phyloP scores from a whole-genome alignment of 2,888 invertebrate genomes.

The Caenorhabditis imperialis region DNA sequence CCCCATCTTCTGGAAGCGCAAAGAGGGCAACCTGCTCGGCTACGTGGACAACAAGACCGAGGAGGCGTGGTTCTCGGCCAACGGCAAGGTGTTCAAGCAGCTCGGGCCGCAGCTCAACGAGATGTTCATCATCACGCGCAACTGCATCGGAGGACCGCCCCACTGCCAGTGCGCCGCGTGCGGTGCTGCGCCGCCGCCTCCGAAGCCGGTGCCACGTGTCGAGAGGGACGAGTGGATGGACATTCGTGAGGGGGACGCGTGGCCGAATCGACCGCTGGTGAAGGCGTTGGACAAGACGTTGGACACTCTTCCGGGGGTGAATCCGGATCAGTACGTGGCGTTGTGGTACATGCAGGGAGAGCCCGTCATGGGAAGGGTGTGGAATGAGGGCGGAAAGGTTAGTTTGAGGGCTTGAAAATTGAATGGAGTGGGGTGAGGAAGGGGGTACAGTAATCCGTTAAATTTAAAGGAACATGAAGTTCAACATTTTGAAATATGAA shows the following conservation, averaged over 20 bases:
- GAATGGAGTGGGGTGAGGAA: too few relatives aligned
- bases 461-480: too few relatives aligned
- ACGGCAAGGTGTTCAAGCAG: slow-evolving; percentile 66
- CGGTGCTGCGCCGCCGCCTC: slow-evolving; percentile 15
- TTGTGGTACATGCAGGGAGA: slow-evolving; percentile 69
- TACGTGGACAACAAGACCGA: too few relatives aligned
- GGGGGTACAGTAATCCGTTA: too few relatives aligned
- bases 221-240: slow-evolving; percentile 69
- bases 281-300: slow-evolving; percentile 62
- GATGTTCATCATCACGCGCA: too few relatives aligned
- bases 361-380: slow-evolving; percentile 72
- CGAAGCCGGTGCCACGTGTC: slow-evolving; percentile 16
- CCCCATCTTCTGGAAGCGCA: slow-evolving; percentile 71
- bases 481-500: too few relatives aligned
- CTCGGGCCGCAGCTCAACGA: slow-evolving; percentile 63
- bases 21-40: slow-evolving; percentile 45
- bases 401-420: too few relatives aligned
- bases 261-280: slow-evolving; percentile 48
- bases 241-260: too few relatives aligned
- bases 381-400: slow-evolving; percentile 69
- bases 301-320: slow-evolving; percentile 66
- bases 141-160: slow-evolving; percentile 59
- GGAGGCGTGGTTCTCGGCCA: too few relatives aligned
- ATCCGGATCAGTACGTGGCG: slow-evolving; percentile 71
- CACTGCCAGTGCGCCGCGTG: slow-evolving; percentile 26